phyloP scores from a whole-genome alignment of 2,888 invertebrate genomes.

The Cyclophora albipunctata region DNA sequence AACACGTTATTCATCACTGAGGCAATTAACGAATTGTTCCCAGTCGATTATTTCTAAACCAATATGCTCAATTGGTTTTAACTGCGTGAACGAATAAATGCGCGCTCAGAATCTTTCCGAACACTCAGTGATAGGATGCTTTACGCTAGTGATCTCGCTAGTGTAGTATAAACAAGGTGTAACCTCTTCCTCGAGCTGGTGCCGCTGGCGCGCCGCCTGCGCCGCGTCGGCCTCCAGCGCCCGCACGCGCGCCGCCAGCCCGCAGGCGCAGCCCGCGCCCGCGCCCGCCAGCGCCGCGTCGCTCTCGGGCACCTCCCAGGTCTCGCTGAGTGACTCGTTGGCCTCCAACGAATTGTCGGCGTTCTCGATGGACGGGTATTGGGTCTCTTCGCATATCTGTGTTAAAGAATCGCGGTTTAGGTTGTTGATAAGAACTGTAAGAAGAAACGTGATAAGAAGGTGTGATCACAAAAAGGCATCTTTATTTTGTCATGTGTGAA shows the following conservation, averaged over 20 bases:
- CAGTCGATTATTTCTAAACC: too few species aligned
- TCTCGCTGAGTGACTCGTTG: conserved; percentile 35
- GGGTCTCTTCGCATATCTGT: conserved; percentile 70
- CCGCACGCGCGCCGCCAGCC: conserved; percentile 61
- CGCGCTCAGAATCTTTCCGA: too few species aligned
- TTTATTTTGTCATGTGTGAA: too few species aligned
- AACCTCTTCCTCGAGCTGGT: conserved; percentile 60
- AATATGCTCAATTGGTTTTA: too few species aligned
- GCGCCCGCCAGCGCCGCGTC: neutral
- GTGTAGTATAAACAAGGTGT: neutral
- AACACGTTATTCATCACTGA: too few species aligned
- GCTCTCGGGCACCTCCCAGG: neutral
- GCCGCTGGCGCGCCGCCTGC: conserved; percentile 29
- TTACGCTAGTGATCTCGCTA: too few species aligned
- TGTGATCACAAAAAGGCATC: too few species aligned
- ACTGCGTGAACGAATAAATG: too few species aligned
- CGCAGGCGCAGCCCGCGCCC: conserved; percentile 39
- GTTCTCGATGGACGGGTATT: conserved; percentile 65
- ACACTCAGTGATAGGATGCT: too few species aligned
- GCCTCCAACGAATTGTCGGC: conserved; percentile 49
- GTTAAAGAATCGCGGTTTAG: conserved; percentile 6
- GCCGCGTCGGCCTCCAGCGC: conserved; percentile 63
- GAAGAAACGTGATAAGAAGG: too few species aligned
- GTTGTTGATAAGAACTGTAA: neutral
- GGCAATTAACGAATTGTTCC: too few species aligned